Base-by-base conservation (phyloP, 1,140 invertebrate genomes). In the Meloidogyne floridensis region DNA sequence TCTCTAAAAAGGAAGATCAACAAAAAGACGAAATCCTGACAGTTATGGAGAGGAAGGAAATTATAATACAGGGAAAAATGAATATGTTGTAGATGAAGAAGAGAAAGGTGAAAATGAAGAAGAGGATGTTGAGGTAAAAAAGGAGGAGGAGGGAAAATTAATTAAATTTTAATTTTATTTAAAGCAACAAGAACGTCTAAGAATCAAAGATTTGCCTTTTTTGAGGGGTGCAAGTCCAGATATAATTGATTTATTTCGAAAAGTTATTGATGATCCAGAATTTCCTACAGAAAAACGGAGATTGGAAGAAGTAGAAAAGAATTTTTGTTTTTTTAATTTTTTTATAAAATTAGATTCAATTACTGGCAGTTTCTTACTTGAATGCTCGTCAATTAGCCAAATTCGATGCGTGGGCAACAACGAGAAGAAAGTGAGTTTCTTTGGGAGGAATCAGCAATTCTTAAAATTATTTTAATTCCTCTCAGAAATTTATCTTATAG, bases 351-450 rank as follows among this genome's bases (percentile, higher is more conserved):
- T 20, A 86, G 85, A 75, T 86, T 59, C 85, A 86, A 53, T 71
- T 86, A 56, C 77, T 86, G 15, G 85, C 85, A 13, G 85, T 86
- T 59, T 88, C 86, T 20, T 86, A 86, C 59, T 77, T 86, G 59
- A 84, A 82, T 70, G 15, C 73, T 3, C 75, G 70, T 7, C 85
- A 86, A 82, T 71, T 86, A 59, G 18, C 54, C 9, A 43, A 18
- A 11, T 86, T 84, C 69, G 88, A 86, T 69, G 47, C 77, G 11
- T 86, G 85, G 85, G 86, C 86, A 20, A 83, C 81, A 42, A 74
- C 42, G 32, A 74, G 80, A 13, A 56, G 86, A 54, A 87, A 86
- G 78, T 81, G 7, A n/a, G 11, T 69, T 42, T 18, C 11, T 65
- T 51, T n/a, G n/a, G 47, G 47, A 47, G 7, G 47, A 32, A 32